These are phyloP conservation scores for Telenomus remus DNA, from an alignment of 1,140 invertebrate species.

Conservation along the genomic window DNA sequence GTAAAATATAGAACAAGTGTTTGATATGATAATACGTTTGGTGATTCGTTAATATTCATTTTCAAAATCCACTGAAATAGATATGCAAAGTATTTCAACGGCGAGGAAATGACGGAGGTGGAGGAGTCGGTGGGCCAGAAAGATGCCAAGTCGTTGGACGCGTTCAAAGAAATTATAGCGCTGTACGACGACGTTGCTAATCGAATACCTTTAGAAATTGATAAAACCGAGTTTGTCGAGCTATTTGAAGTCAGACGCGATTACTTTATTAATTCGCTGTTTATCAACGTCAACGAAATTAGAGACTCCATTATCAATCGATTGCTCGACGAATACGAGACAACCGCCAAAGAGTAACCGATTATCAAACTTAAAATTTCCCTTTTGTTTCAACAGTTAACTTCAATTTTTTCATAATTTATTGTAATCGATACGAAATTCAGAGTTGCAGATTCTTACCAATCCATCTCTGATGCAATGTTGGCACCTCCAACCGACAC, in stretches of 20 bases:
- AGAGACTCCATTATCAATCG: constrained; percentile 82
- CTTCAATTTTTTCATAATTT: too few species aligned
- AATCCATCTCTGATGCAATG: constrained; percentile 84
- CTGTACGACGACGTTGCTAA: constrained; percentile 80
- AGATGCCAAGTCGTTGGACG: constrained; percentile 77
- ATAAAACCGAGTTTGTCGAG: constrained; percentile 84
- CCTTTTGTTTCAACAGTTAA: too few species aligned
- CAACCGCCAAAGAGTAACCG: constrained; percentile 81
- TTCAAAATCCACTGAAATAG: constrained; percentile 39
- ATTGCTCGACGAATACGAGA: constrained; percentile 87
- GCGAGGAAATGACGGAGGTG: constrained; percentile 78
- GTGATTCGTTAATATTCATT: too few species aligned
- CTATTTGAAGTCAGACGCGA: constrained; percentile 91
- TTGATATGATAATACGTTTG: background rate
- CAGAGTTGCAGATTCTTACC: constrained; percentile 89
- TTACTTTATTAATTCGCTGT: constrained; percentile 84
- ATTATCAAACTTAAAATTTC: too few species aligned
- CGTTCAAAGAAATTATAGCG: constrained; percentile 80
- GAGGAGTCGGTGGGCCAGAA: constrained; percentile 82
- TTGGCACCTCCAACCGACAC: constrained; percentile 88
- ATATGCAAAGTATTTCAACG: constrained; percentile 70
- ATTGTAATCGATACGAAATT: too few species aligned
- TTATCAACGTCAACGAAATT: constrained; percentile 80
- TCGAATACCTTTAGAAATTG: constrained; percentile 80
- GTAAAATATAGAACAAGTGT: constrained; percentile 40